Evolutionary conservation across 1,140 invertebrate genomes (phyloP), one percentile per base, ranked within the genome.

Genomic region (Drosophila micromelanica): DNA sequence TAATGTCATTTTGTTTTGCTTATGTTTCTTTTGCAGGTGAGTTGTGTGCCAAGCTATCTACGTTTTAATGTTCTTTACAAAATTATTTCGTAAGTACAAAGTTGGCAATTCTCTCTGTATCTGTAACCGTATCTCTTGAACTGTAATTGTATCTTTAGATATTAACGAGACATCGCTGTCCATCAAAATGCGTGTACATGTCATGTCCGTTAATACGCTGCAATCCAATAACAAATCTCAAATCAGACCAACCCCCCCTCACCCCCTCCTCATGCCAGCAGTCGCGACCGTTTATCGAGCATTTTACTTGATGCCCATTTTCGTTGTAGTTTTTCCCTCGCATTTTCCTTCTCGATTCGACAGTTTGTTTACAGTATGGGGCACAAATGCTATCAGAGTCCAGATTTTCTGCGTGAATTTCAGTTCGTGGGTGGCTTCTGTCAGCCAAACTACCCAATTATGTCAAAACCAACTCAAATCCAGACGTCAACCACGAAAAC

Each of bases 321-420:
- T 71, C 35, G 20, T 12, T 51, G 12, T 42, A 30, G 15, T 40
- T 54, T 30, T 32, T 15, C 27, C 42, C 40, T 6, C 27, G 40
- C 49, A 30, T 35, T 59, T 52, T 63, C 48, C 48, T 60, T 54
- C 30, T 74, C 12, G 52, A 43, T 56, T 76, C 87, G 82, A 86
- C 81, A 86, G 82, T 76, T 86, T 87, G 82, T 86, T 86, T 86
- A 86, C 78, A 78, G 65, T 69, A 67, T 76, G 61, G 42, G 27
- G 5, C 0, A 17, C 5, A 65, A 68, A 30, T 13, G 49, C 38
- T 56, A 4, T 13, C 38, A 7, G 17, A n/a, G 38, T 8, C 1
- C 61, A 77, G 74, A 40, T 60, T 76, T 73, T 86, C 81, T 77
- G 80, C 49, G 43, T 56, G 43, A 9, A 5, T 8, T 51, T 8